Percentiles rank a stretch among this genome's conserved stretches.
Conservation (phyloP, 1,140 invertebrate species). For the Coelopa frigida region DNA sequence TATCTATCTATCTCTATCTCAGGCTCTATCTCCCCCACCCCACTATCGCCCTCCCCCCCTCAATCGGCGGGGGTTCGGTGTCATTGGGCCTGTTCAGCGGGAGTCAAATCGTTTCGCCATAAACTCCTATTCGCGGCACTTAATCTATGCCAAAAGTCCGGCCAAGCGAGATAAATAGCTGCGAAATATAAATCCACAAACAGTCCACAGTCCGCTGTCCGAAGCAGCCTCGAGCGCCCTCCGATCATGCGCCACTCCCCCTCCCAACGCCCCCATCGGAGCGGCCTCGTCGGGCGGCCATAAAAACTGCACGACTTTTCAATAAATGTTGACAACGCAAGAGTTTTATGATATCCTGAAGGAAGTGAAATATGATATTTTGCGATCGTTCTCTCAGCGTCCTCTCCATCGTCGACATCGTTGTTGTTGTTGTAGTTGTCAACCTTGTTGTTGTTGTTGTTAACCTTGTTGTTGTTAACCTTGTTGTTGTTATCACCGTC, state of each 20-base stretch:
- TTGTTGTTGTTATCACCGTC: no score
- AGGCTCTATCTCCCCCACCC: no score
- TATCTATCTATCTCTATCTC: no score
- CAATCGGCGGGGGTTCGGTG: slow-evolving; percentile 8
- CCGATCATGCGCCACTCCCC: no score
- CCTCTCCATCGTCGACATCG: neutral
- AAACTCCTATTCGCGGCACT: slow-evolving; percentile 32
- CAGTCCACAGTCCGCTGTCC: neutral
- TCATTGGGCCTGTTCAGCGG: slow-evolving; percentile 16
- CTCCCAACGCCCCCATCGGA: no score
- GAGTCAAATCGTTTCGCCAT: slow-evolving; percentile 28
- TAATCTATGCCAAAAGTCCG: slow-evolving; percentile 42
- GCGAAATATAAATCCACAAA: slow-evolving; percentile 39
- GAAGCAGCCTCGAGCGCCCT: no score
- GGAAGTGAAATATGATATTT: slow-evolving; percentile 41
- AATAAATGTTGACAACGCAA: slow-evolving; percentile 42
- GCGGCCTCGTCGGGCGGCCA: slow-evolving; percentile 20
- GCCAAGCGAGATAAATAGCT: slow-evolving; percentile 43
- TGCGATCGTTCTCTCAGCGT: neutral
- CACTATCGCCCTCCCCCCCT: neutral
- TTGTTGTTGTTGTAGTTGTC: neutral
- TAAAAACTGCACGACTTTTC: slow-evolving; percentile 44
- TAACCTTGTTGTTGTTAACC: no score
- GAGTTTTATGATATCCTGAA: slow-evolving; percentile 44
- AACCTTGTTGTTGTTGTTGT: no score